Evolutionary conservation across 1,140 invertebrate genomes (phyloP), one percentile per base, ranked within the genome.

Genomic region (Liolophura sinensis): DNA sequence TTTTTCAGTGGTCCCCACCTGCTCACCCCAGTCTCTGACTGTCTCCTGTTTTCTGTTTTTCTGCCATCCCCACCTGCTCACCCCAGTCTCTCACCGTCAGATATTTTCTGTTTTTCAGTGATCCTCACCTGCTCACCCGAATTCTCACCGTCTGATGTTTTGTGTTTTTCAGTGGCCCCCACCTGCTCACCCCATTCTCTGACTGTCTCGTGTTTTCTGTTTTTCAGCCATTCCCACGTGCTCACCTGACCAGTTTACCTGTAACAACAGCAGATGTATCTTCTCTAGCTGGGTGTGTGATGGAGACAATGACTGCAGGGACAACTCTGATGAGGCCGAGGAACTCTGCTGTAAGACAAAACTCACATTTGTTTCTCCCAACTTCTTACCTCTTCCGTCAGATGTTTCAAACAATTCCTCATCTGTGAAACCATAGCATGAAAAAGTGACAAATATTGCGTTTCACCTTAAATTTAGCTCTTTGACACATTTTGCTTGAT

Each of bases 21-120:
- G 95, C 77, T 94, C 95, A 0, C 90, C 92, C 27, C 96, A 95
- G 76, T 95, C 93, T 72, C 96, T 97, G 87, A 89, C n/a, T n/a
- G n/a, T n/a, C n/a, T n/a, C n/a, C n/a, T 50, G 16, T 60, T 16
- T 60, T 62, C 27, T n/a, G n/a, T n/a, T n/a, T 12, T n/a, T n/a
- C n/a, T 40, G 9, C 31, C 31, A 5, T 40, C 31, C 9, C 31
- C 31, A 40, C 31, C 31, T 40, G 31, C 31, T 40, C 31, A 5
- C 31, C 31, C 9, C 3, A 40, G 31, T 40, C 31, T 40, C 9
- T 40, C 31, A 40, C 31, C n/a, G n/a, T n/a, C n/a, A n/a, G n/a
- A 40, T 40, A 40, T 40, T 40, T 40, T 40, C 3, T 49, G 64
- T 58, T 55, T 72, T 71, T 24, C 67, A 82, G 81, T 74, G 40